phyloP scores from a whole-genome alignment of 2,797 vertebrate genomes.

The Pygocentrus nattereri region DNA sequence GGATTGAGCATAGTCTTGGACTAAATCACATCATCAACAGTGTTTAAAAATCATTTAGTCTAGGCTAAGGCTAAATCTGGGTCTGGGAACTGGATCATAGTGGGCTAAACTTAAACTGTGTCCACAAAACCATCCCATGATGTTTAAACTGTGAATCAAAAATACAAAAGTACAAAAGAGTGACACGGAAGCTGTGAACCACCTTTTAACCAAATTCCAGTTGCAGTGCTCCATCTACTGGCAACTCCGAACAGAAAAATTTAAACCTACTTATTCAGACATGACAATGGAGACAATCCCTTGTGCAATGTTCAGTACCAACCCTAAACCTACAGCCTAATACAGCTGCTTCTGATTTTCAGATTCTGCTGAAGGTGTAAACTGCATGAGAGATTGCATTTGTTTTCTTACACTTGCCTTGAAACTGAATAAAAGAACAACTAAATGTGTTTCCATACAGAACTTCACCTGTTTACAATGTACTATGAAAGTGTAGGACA shows the following conservation, averaged over 20 bases:
- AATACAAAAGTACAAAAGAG: neutral
- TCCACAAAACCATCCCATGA: neutral
- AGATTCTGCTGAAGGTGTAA: neutral
- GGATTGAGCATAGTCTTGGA: no score
- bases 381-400: no score
- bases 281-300: no score
- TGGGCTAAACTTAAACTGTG: neutral
- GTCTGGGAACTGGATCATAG: neutral
- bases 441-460: neutral
- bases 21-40: no score
- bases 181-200: neutral
- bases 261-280: neutral
- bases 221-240: constrained; percentile 45
- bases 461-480: neutral
- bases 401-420: no score
- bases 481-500: neutral
- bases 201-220: neutral
- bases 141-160: neutral
- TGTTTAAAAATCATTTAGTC: neutral
- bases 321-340: neutral
- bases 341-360: neutral
- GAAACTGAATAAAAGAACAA: no score
- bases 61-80: neutral
- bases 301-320: neutral
- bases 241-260: neutral